Percentiles rank a stretch among this genome's conserved stretches.
Evolutionary conservation across 2,797 vertebrate species (phyloP).

Genomic region (Leptatherina wallacei): DNA sequence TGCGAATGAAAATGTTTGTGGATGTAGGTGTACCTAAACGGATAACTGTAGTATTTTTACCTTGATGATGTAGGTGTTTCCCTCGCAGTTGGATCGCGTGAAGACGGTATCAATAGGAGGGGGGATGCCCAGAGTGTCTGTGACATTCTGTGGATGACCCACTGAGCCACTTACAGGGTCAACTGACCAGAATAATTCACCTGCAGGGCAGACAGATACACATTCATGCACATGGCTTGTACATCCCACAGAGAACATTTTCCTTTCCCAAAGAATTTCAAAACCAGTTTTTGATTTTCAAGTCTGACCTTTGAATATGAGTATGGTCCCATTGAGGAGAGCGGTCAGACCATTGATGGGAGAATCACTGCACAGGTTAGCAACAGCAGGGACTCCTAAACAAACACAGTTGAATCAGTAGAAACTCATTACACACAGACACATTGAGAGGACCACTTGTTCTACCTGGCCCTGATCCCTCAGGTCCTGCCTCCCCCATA

Average conservation of each 20-base stretch:
- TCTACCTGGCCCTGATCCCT: constrained; percentile 36
- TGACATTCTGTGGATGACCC: constrained; percentile 82
- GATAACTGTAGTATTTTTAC: constrained; percentile 46
- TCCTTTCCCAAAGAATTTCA: not conserved
- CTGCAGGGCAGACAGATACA: constrained; percentile 66
- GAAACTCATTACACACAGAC: not conserved
- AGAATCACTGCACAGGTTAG: constrained; percentile 85
- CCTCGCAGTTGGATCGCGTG: constrained; percentile 90
- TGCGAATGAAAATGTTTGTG: not conserved
- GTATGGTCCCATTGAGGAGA: constrained; percentile 87
- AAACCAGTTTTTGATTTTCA: not conserved
- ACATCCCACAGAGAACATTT: not conserved
- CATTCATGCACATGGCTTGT: not conserved
- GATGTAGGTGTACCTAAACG: not conserved
- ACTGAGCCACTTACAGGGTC: constrained; percentile 76
- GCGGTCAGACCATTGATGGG: constrained; percentile 87
- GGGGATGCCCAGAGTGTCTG: constrained; percentile 86
- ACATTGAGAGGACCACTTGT: not conserved
- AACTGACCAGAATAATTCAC: constrained; percentile 89
- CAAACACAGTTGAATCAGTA: constrained; percentile 5
- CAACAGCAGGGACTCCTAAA: constrained; percentile 69
- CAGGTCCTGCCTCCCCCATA: constrained; percentile 10
- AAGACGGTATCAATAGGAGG: constrained; percentile 90
- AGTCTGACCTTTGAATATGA: constrained; percentile 88
- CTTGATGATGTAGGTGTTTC: constrained; percentile 92